Conservation (phyloP, 1,140 invertebrate species). For the Littorina saxatilis region DNA sequence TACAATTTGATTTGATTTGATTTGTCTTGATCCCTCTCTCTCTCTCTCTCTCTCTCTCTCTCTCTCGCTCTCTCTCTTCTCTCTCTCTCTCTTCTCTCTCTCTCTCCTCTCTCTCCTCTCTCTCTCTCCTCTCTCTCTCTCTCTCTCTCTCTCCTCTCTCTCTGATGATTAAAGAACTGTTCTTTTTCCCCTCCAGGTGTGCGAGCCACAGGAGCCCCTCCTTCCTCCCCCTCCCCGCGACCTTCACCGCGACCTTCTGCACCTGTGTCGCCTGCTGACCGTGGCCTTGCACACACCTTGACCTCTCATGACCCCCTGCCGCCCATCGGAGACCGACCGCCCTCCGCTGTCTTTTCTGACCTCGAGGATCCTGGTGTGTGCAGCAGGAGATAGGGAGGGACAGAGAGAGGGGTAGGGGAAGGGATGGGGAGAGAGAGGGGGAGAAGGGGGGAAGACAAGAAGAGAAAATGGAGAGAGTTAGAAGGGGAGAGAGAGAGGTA, state of each 20-base stretch:
- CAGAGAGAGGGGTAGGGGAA: no score
- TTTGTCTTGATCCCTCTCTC: no score
- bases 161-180: no score
- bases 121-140: not conserved
- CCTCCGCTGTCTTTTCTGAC: not conserved
- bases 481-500: no score
- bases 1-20: no score
- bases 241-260: not conserved
- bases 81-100: not conserved
- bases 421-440: no score
- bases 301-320: slow-evolving; percentile 26
- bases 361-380: not conserved
- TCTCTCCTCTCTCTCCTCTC: not conserved
- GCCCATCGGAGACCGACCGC: slow-evolving; percentile 15
- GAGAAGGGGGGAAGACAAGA: no score
- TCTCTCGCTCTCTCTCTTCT: no score
- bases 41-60: no score
- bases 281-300: slow-evolving; percentile 7
- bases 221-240: slow-evolving; percentile 12
- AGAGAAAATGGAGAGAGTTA: no score
- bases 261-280: slow-evolving; percentile 1
- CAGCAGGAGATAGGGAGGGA: no score
- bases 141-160: no score
- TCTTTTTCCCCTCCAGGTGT: not conserved
- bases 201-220: not conserved